A percentile compares a stretch with the other conserved stretches of the same genome.
phyloP scores from a whole-genome alignment of 2,113 vertebrate species.

The Narcine bancroftii region DNA sequence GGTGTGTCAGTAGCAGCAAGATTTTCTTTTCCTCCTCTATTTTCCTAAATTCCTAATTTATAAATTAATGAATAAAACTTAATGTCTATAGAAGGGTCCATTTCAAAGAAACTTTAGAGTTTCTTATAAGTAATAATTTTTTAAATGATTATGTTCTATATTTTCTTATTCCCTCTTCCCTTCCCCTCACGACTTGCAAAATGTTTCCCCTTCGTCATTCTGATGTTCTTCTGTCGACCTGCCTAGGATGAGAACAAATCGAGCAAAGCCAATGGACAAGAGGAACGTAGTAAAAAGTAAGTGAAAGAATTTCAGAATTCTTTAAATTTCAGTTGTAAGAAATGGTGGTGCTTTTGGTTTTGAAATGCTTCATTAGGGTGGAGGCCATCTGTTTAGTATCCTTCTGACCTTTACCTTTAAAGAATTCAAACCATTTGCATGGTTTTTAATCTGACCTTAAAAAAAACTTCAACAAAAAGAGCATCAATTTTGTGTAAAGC shows the following conservation, averaged over 20 bases:
- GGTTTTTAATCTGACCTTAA: background rate
- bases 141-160: constrained; percentile 59
- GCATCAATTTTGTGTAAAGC: background rate
- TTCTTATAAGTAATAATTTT: constrained; percentile 47
- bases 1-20: constrained; percentile 59
- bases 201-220: constrained; percentile 94
- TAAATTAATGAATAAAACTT: constrained; percentile 27
- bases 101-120: constrained; percentile 37
- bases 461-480: background rate
- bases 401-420: background rate
- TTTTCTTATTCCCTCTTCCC: constrained; percentile 91
- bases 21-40: constrained; percentile 30
- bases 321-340: background rate
- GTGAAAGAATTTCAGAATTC: constrained; percentile 42
- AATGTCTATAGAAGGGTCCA: constrained; percentile 36
- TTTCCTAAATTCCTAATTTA: constrained; percentile 33
- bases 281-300: constrained; percentile 89
- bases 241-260: constrained; percentile 95
- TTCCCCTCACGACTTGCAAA: constrained; percentile 90
- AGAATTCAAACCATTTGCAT: background rate
- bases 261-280: constrained; percentile 81
- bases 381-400: background rate
- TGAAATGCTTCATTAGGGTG: background rate
- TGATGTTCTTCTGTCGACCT: constrained; percentile 98
- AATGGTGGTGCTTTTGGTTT: background rate